A percentile compares a stretch with the other conserved stretches of the same genome.
Conservation (phyloP, 37 sponge, comb jelly and placozoan species). For the Amphimedon queenslandica region DNA sequence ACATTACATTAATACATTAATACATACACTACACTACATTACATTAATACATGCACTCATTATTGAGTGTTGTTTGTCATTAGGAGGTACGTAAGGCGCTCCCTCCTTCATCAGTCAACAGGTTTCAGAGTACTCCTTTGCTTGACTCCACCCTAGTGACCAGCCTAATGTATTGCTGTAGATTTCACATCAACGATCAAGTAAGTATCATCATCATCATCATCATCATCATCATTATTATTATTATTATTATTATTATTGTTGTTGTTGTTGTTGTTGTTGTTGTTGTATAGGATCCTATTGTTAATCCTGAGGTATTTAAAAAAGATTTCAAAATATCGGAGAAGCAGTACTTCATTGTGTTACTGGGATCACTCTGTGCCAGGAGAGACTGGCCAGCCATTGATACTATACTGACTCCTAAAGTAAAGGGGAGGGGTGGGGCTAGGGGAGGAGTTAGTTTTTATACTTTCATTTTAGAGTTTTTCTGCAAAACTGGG, state of each 20-base stretch:
- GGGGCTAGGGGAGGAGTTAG: background rate
- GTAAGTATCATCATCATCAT: background rate
- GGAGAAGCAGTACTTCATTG: constrained; percentile 53
- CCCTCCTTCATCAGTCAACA: background rate
- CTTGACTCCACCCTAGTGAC: constrained; percentile 39
- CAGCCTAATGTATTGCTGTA: constrained; percentile 51
- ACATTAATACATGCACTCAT: too few relatives aligned
- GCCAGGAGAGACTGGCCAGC: constrained; percentile 19
- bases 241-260: background rate
- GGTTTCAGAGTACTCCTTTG: background rate
- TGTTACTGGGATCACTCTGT: constrained; percentile 26
- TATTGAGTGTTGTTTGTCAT: background rate
- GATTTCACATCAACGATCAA: constrained; percentile 8
- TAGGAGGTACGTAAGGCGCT: background rate
- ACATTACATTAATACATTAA: too few relatives aligned
- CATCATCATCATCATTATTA: background rate
- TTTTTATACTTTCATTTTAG: background rate
- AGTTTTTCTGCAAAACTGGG: constrained; percentile 33
- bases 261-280: background rate
- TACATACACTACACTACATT: too few relatives aligned
- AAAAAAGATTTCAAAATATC: constrained; percentile 32
- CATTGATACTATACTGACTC: constrained; percentile 45
- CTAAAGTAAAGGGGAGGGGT: constrained; percentile 12
- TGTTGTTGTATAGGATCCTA: constrained; percentile 12
- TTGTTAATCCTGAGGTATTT: constrained; percentile 28